Base-by-base conservation (phyloP, 2,113 vertebrate species). In the Pampusana beccarii region DNA sequence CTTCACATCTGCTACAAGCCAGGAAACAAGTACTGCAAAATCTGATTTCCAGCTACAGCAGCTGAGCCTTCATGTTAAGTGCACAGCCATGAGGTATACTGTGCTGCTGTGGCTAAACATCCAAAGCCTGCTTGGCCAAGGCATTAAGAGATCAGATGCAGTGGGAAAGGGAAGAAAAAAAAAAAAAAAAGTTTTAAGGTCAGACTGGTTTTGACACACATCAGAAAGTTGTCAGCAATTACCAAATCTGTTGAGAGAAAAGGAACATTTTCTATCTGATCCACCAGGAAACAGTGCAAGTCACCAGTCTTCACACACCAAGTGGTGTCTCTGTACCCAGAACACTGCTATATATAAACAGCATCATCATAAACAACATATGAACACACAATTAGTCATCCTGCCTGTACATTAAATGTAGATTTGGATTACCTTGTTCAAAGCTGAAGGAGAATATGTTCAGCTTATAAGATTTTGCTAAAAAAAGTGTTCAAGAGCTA, bases 351-450 rank as follows among this genome's bases (percentile, higher is more conserved):
- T 90, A 95, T 88, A 95, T 94, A 96, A 93, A 88, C 72, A 88
- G 75, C 85, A 92, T 13, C 74, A 71, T 7, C 88, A 93, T 31
- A 93, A 96, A 96, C 93, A 95, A 94, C 92, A 94, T 86, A 91
- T 19, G 90, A 95, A 90, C 74, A 90, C 58, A 54, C 0, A 5
- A 90, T 95, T 94, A 95, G 66, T 97, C 95, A 97, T 77, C 90
- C 84, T 58, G 66, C 44, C 50, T 82, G 28, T 75, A 83, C 13
- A 80, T 54, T 70, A 82, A 85, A 90, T 46, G 74, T 25, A 66
- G 74, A 51, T 77, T 90, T 93, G 50, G 54, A 94, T 77, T 61
- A 86, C 66, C 62, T 92, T 69, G 24, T 29, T 89, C 48, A 65
- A 58, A 75, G 65, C 26, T 7, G 24, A 86, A 92, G 34, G 26